Conservation (phyloP, 2,113 vertebrate genomes). For the Trematocara marginatum region DNA sequence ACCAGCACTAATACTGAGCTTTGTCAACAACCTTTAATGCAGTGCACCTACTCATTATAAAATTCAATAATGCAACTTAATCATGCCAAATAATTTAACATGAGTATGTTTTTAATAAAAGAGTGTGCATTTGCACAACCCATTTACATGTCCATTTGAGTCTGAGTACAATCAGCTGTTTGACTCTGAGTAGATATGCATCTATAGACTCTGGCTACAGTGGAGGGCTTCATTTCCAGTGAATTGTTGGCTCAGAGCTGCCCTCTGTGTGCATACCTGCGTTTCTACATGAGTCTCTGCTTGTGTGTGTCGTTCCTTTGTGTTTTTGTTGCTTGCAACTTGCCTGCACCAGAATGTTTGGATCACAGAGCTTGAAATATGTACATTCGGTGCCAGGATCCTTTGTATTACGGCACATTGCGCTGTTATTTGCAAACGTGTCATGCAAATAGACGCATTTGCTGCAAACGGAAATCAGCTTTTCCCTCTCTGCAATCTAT, state of each 20-base stretch:
- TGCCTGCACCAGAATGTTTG: neutral
- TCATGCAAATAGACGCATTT: neutral
- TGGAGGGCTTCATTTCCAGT: constrained; percentile 40
- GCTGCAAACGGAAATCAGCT: neutral
- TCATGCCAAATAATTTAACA: neutral
- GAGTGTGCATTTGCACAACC: neutral
- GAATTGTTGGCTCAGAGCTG: constrained; percentile 57
- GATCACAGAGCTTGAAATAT: neutral
- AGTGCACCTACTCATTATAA: neutral
- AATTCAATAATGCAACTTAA: neutral
- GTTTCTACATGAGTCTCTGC: constrained; percentile 42
- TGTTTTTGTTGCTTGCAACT: neutral
- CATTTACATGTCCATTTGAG: constrained; percentile 18
- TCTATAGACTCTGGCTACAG: constrained; percentile 42
- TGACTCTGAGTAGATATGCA: constrained; percentile 49
- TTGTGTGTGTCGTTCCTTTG: neutral
- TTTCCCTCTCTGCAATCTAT: neutral
- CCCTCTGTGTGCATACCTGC: constrained; percentile 59
- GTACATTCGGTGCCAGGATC: neutral
- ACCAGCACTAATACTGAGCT: neutral
- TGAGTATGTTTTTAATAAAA: neutral
- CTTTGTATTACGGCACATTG: neutral
- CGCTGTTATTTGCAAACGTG: neutral
- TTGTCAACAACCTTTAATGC: neutral
- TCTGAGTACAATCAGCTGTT: constrained; percentile 45